Percentiles rank a stretch among this genome's conserved stretches.
Evolutionary conservation across 2,113 vertebrate genomes (phyloP).

Genomic region (Microcebus tavaratra): DNA sequence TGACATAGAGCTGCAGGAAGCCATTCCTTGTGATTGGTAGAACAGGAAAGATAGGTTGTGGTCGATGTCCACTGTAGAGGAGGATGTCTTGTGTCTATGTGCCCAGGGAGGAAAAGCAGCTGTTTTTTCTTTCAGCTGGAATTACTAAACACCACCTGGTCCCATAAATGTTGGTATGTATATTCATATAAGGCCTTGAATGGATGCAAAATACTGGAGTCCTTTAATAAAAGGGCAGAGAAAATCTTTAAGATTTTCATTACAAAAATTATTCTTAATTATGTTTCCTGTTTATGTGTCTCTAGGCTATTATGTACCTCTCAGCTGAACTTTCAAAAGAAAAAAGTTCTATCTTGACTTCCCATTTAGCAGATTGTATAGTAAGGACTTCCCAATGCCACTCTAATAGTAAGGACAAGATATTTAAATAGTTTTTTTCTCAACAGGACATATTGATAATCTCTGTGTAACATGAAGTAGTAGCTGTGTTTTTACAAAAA

Average conservation of each 20-base stretch:
- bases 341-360: background rate
- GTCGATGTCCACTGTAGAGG: background rate
- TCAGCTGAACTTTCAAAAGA: conserved; percentile 12
- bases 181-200: conserved; percentile 50
- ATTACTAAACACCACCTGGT: conserved; percentile 31
- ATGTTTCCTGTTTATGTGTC: conserved; percentile 32
- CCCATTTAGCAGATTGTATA: background rate
- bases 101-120: background rate
- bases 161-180: conserved; percentile 50
- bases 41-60: background rate
- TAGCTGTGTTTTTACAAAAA: background rate
- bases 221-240: conserved; percentile 39
- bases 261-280: conserved; percentile 51
- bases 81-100: background rate
- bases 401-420: background rate
- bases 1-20: background rate
- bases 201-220: conserved; percentile 48
- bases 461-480: conserved; percentile 1
- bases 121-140: conserved; percentile 49
- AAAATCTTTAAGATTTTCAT: conserved; percentile 52
- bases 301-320: background rate
- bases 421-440: conserved; percentile 62
- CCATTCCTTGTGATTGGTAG: background rate
- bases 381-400: background rate
- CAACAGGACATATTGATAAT: background rate